These are phyloP conservation scores for Perodicticus potto DNA, from an alignment of 2,797 vertebrate species.

Conservation along the genomic window DNA sequence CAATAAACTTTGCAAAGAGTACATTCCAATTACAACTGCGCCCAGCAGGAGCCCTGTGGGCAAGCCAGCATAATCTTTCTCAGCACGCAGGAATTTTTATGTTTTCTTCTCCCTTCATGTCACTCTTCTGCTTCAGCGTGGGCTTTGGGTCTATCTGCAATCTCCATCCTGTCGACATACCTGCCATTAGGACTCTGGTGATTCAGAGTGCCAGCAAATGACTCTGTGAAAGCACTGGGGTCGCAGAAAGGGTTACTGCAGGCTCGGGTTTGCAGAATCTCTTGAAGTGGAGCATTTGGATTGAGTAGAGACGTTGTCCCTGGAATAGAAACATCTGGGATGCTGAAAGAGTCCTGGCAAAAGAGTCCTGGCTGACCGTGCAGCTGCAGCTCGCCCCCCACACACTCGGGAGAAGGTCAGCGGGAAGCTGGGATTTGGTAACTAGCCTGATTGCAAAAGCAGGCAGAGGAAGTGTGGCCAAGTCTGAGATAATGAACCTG, in stretches of 20 bases:
- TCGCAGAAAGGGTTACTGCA: not conserved
- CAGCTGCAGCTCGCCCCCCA: conserved; percentile 49
- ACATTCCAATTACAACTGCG: conserved; percentile 93
- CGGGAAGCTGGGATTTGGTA: not conserved
- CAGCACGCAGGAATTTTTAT: conserved; percentile 67
- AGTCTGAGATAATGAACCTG: not conserved
- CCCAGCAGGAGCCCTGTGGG: conserved; percentile 88
- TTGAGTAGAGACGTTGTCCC: not conserved
- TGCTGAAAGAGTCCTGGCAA: not conserved
- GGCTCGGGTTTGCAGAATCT: not conserved
- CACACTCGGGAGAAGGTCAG: not conserved
- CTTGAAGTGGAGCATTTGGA: not conserved
- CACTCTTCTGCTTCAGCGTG: conserved; percentile 69
- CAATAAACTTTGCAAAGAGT: conserved; percentile 96
- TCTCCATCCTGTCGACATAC: not conserved
- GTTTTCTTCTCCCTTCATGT: conserved; percentile 64
- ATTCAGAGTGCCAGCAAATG: not conserved
- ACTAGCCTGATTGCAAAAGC: conserved; percentile 42
- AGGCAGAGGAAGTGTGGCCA: not conserved
- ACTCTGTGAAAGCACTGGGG: not conserved
- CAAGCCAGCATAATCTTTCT: conserved; percentile 82
- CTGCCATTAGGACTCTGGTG: not conserved
- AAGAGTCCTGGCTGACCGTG: not conserved
- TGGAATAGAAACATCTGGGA: conserved; percentile 50
- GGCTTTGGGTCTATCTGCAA: not conserved